Conservation (phyloP, 2,888 invertebrate genomes). For the Mythimna ferrago region DNA sequence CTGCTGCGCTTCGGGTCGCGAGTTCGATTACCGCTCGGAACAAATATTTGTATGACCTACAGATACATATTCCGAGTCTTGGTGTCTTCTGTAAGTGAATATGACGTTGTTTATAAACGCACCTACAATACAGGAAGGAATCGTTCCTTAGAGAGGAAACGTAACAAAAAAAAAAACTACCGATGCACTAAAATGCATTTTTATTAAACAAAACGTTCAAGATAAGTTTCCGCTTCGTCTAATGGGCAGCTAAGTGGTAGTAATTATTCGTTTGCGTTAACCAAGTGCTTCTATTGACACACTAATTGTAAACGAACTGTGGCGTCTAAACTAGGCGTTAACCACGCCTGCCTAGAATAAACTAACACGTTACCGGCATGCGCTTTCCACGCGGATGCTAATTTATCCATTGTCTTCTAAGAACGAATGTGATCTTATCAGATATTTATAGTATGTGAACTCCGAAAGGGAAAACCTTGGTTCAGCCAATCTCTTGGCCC, state of each 20-base stretch:
- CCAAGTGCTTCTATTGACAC: conserved; percentile 81
- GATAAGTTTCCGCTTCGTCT: conserved; percentile 46
- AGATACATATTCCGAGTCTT: no score
- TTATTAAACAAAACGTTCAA: conserved; percentile 50
- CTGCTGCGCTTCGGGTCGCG: no score
- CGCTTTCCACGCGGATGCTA: conserved; percentile 70
- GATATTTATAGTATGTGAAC: conserved; percentile 7
- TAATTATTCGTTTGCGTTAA: conserved; percentile 72
- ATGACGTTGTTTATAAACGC: no score
- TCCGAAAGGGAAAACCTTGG: conserved; percentile 1
- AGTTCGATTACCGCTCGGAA: no score
- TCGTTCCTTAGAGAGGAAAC: no score
- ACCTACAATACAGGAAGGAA: no score
- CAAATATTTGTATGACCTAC: no score
- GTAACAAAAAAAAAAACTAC: neutral
- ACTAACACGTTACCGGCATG: conserved; percentile 60
- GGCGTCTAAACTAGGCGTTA: conserved; percentile 68
- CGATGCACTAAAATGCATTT: conserved; percentile 37
- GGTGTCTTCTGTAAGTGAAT: no score
- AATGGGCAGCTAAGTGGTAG: conserved; percentile 57
- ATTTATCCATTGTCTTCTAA: conserved; percentile 48
- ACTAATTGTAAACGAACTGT: conserved; percentile 78
- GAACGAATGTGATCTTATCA: conserved; percentile 38
- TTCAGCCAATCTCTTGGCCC: neutral
- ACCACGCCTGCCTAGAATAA: conserved; percentile 64